A percentile compares a stretch with the other conserved stretches of the same genome.
Conservation (phyloP, 2,888 invertebrate genomes). For the Ferrisia virgata region DNA sequence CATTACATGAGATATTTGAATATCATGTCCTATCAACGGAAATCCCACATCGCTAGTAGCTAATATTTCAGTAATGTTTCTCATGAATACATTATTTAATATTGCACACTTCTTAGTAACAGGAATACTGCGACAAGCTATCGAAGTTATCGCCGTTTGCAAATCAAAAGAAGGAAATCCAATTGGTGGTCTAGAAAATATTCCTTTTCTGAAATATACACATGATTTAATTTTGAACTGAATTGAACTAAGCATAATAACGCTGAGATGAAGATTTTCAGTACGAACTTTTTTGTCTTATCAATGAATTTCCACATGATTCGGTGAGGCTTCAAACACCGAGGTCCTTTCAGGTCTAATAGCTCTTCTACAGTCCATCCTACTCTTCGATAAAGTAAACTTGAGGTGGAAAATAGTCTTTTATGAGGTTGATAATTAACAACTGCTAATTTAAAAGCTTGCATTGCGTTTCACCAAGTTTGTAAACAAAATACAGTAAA, state of each 20-base stretch:
- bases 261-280: too few species aligned
- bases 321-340: slow-evolving; percentile 21
- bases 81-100: slow-evolving; percentile 78
- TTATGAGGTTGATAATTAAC: background rate
- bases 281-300: background rate
- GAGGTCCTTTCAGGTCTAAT: background rate
- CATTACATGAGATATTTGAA: slow-evolving; percentile 70
- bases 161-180: background rate
- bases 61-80: slow-evolving; percentile 73
- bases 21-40: slow-evolving; percentile 63
- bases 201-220: background rate
- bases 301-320: slow-evolving; percentile 8
- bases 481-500: background rate
- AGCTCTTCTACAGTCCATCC: background rate
- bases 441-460: background rate
- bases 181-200: background rate
- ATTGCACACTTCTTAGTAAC: slow-evolving; percentile 53
- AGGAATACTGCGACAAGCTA: background rate
- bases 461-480: background rate
- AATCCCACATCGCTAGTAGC: slow-evolving; percentile 66
- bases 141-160: background rate
- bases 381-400: background rate
- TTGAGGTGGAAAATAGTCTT: background rate
- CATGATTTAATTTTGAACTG: background rate
- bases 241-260: background rate